Evolutionary conservation across 1,140 invertebrate species (phyloP), one percentile per base, ranked within the genome.

Genomic region (Harlomillsia oculata): DNA sequence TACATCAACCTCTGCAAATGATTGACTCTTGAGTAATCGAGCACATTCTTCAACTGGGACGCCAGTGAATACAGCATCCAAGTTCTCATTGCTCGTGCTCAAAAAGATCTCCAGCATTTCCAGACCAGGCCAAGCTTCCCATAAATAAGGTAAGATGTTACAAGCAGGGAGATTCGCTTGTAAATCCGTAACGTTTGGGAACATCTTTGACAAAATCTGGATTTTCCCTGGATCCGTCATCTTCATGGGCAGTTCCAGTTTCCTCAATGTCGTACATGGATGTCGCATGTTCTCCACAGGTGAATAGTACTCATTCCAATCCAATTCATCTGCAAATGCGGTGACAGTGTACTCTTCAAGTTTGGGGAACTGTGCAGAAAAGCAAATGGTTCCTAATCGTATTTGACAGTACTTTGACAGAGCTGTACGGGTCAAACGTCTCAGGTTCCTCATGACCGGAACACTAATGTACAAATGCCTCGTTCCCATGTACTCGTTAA

Each of bases 251-350:
- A 57, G 23, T 11, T 39, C 55, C n/a, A 57, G 48, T 20, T 51
- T 57, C 34, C 26, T 50, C 20, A 57, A 23, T 1, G 55, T 32
- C 26, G 32, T 29, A 18, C 55, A 57, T 20, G 55, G 55, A 34
- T 43, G 16, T 34, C 36, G 30, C 36, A 25, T 37, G 21, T 50
- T 51, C 21, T 49, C 48, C 5, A 25, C 37, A 9, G 50, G 46
- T 0, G 55, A 50, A 39, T 50, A 57, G 32, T 57, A 57, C 20
- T 57, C 45, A 36, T 51, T 41, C 55, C 55, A 57, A n/a, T 57
- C 46, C 20, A 57, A 21, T 18, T 57, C 55, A 20, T 57, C 55
- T 5, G 55, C 55, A 36, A 57, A 57, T 16, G 55, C 48, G 11
- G 29, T 43, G 8, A 57, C 46, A 18, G 39, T 40, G 11, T 50